Evolutionary conservation across 2,113 vertebrate species (phyloP), one percentile per base, ranked within the genome.

Genomic region (Donacobius atricapilla): DNA sequence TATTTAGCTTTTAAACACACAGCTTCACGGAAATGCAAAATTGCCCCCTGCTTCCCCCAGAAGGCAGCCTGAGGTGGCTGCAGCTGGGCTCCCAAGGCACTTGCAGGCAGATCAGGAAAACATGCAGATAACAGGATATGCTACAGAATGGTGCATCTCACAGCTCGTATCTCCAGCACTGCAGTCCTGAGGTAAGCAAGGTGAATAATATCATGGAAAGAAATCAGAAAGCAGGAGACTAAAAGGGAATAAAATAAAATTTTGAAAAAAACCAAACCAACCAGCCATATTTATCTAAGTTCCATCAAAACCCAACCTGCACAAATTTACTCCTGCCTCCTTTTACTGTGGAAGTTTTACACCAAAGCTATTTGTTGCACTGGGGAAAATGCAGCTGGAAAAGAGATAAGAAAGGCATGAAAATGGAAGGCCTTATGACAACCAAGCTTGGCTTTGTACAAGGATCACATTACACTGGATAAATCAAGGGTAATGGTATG

Each of bases 401-500:
- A 56, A 65, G 51, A 91, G 81, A 56, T 94, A 95, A 95, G 84
- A 57, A 63, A 95, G 78, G 84, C 78, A 93, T 40, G 78, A 82
- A 94, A 89, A 87, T 42, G 69, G 69, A 95, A 83, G 51, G 48
- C n/a, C 45, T 76, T 61, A 15, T 1, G 9, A 80, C 66, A 87
- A 61, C 12, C 57, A 80, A 31, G 58, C 76, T 69, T 79, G 58
- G 47, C 80, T 90, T 87, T 93, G 78, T 78, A 11, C 21, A 81
- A 92, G 51, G 80, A 83, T 93, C 94, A 73, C 6, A 1, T 93
- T 95, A 57, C 80, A 23, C 8, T 23, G 91, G 89, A 93, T 91
- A 95, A 96, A 87, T 94, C 89, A 70, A 91, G 73, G 71, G 94
- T 73, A 87, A 87, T 89, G 87, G 86, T 54, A 95, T 91, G 95